Conservation (phyloP, 35 echinoderm and acorn worm genomes). For the Nesometra sesokonis region DNA sequence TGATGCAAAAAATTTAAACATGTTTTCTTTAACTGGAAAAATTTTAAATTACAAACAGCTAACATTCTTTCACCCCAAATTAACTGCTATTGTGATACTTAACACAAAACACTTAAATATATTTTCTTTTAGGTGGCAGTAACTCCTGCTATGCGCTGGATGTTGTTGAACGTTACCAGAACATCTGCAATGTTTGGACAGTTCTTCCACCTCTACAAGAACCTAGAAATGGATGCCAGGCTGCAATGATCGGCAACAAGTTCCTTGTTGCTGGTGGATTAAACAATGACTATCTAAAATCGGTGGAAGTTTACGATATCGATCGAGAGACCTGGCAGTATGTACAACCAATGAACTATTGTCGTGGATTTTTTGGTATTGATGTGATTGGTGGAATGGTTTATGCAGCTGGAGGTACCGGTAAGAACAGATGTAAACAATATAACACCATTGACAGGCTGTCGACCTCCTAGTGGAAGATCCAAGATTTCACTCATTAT, state of each 20-base stretch:
- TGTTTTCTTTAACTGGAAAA: too few relatives aligned
- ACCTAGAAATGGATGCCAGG: background rate
- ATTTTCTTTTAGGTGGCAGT: background rate
- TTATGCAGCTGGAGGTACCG: slow-evolving; percentile 1
- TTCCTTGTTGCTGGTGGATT: background rate
- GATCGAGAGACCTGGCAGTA: background rate
- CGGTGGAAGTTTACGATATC: background rate
- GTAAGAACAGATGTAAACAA: background rate
- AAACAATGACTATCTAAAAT: background rate
- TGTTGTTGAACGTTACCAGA: background rate
- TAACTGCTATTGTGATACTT: background rate
- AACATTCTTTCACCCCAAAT: background rate
- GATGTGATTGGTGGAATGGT: background rate
- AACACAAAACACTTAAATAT: background rate
- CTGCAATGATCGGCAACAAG: background rate
- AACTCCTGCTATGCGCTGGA: background rate
- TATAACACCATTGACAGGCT: background rate
- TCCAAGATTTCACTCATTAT: too few relatives aligned
- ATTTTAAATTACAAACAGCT: too few relatives aligned
- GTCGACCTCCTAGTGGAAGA: too few relatives aligned
- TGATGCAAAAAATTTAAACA: too few relatives aligned
- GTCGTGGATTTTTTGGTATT: background rate
- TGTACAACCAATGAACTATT: background rate
- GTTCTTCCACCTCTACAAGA: background rate
- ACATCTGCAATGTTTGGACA: background rate